Percentiles rank a stretch among this genome's conserved stretches.
Evolutionary conservation across 2,797 vertebrate genomes (phyloP).

Genomic region (Rhinoraja longicauda): DNA sequence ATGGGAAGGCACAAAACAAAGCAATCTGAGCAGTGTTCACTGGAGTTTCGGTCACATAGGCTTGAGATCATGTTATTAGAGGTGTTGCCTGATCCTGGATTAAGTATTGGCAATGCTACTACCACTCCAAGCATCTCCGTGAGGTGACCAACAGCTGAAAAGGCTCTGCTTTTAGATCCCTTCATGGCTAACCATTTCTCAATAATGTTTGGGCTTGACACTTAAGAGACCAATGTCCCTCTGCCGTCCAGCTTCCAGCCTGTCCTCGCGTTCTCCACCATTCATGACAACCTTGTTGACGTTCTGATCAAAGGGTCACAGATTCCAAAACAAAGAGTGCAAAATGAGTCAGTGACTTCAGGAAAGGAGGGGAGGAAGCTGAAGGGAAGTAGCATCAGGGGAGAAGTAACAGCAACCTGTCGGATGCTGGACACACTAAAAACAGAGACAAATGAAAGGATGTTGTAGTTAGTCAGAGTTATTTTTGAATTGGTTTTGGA

Average conservation of each 20-base stretch:
- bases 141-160: neutral
- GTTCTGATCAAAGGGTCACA: neutral
- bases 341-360: neutral
- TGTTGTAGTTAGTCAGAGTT: neutral
- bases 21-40: neutral
- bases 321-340: no score
- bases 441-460: neutral
- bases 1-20: no score
- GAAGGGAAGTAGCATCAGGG: neutral
- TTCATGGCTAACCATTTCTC: neutral
- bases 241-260: neutral
- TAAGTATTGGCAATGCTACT: neutral
- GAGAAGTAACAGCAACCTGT: neutral
- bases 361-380: slow-evolving; percentile 1
- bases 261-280: neutral
- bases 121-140: neutral
- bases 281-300: neutral
- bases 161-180: neutral
- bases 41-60: no score
- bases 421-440: neutral
- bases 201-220: neutral
- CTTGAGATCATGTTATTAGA: neutral
- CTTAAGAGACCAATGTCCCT: neutral
- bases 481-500: slow-evolving; percentile 5
- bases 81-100: neutral